Evolutionary conservation across 2,888 invertebrate genomes (phyloP), one percentile per base, ranked within the genome.

Genomic region (Myopa tessellatipennis): DNA sequence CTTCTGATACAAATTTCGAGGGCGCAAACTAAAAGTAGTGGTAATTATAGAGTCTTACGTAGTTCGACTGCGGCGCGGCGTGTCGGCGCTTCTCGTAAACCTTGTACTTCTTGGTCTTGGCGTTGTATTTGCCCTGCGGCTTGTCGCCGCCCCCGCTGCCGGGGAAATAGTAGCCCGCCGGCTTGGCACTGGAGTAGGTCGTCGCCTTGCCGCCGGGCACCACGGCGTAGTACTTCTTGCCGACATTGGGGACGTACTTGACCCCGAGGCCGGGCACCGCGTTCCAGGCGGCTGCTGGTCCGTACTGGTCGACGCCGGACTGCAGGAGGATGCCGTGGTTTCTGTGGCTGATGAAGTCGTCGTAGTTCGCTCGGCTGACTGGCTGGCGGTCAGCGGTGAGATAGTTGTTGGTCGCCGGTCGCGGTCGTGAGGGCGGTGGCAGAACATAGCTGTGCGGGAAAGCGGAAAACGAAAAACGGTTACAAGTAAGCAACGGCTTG

Each of bases 401-500:
- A 76, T 81, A 83, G 75, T 83, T 83, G 75, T 84, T 83, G 63
- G 82, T 83, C 7, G 82, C 77, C 36, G 85, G 85, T 74, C 86
- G 87, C 45, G 89, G 89, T 50, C 89, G 85, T 60, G 89, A 89
- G 77, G 89, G 89, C 52, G 89, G 89, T 61, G 89, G 89, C 80
- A 87, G 81, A 26, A 89, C 85, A 79, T 89, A 89, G 67, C 89
- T 89, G 75, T 7, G 68, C 74, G 10, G n/a, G 3, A 60, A 3
- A 14, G 36, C 26, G 7, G 26, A 60, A 60, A 26, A 2, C 26
- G 26, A 2, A 26, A 26, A 26, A 2, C 26, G 26, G 26, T 26
- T 26, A 26, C n/a, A n/a, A n/a, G n/a, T n/a, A n/a, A n/a, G n/a
- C n/a, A n/a, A n/a, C n/a, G n/a, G n/a, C n/a, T n/a, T n/a, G n/a